Percentiles rank a stretch among this genome's conserved stretches.
Conservation (phyloP, 1,140 invertebrate genomes). For the Lamellibrachia luymesi region DNA sequence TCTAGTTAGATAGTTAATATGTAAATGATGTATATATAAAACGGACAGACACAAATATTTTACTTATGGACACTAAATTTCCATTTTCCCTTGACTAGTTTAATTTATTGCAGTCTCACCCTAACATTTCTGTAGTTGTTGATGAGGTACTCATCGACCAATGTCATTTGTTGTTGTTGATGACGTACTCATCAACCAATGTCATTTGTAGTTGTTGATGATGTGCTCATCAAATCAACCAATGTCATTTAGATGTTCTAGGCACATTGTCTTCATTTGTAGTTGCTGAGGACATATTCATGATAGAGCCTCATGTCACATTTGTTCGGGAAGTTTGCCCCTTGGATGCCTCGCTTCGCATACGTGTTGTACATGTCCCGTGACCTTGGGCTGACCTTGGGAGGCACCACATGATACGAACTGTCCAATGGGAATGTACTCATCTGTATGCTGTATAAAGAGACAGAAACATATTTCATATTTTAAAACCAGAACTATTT, state of each 20-base stretch:
- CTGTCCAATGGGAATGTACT: conserved; percentile 60
- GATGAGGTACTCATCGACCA: neutral
- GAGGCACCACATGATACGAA: conserved; percentile 61
- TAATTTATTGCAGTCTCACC: neutral
- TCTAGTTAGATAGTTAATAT: neutral
- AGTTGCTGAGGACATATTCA: conserved; percentile 39
- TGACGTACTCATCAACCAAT: neutral
- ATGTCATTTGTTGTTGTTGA: neutral
- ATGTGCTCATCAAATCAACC: neutral
- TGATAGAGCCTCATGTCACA: conserved; percentile 57
- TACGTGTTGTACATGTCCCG: conserved; percentile 70
- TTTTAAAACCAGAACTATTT: neutral
- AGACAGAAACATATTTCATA: neutral
- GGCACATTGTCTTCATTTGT: neutral
- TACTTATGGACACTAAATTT: neutral
- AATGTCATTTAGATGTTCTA: neutral
- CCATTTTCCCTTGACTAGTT: neutral
- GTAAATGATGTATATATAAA: neutral
- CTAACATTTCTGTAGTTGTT: neutral
- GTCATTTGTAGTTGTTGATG: neutral
- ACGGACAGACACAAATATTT: neutral
- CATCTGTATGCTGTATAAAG: conserved; percentile 46
- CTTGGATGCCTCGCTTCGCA: conserved; percentile 56
- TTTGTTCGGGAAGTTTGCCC: conserved; percentile 54
- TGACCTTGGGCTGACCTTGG: conserved; percentile 64